These are phyloP conservation scores for Ailurus styani DNA, from an alignment of 2,113 vertebrate genomes.

Conservation along the genomic window DNA sequence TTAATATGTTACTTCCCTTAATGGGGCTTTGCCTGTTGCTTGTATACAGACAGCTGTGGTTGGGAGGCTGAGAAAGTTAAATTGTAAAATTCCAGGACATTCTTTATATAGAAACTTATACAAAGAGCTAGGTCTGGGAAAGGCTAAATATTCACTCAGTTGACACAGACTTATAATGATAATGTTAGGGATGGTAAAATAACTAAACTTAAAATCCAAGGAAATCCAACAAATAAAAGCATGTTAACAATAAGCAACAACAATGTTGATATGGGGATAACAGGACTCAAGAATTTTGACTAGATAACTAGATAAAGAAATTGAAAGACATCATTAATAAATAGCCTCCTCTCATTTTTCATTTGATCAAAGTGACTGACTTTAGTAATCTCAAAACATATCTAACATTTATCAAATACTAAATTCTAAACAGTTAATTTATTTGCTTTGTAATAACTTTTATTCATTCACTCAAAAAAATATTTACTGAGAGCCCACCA, in stretches of 20 bases:
- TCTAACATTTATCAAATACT: background rate
- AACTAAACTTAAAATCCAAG: background rate
- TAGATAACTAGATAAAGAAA: background rate
- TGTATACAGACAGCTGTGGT: background rate
- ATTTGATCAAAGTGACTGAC: background rate
- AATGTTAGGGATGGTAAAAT: background rate
- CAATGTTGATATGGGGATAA: background rate
- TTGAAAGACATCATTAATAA: background rate
- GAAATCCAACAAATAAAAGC: background rate
- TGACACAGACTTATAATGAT: background rate
- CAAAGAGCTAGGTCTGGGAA: background rate
- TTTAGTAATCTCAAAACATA: background rate
- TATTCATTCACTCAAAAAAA: background rate
- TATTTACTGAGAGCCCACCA: background rate
- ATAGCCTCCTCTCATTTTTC: background rate
- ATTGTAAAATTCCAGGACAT: background rate
- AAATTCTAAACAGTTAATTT: background rate
- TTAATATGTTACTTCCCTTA: background rate
- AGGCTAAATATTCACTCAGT: background rate
- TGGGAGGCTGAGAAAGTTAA: background rate
- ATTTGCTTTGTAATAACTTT: background rate
- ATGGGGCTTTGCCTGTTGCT: background rate
- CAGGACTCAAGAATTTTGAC: background rate
- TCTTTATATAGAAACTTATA: background rate
- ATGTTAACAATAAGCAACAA: background rate